These are phyloP conservation scores for Syndactyla subalaris DNA, from an alignment of 2,797 vertebrate genomes.

Conservation along the genomic window DNA sequence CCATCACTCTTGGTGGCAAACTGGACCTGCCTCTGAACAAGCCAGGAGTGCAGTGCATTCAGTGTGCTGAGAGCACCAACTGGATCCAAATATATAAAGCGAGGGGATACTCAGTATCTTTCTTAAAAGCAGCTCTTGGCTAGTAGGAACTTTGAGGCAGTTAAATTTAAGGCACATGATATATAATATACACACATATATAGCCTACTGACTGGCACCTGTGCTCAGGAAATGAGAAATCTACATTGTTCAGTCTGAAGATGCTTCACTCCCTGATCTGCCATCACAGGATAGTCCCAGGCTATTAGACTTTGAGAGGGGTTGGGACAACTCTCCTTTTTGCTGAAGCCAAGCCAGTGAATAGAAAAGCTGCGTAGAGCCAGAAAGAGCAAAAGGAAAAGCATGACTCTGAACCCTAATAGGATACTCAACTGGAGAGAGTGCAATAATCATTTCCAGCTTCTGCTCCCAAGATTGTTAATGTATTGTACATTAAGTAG, in stretches of 20 bases:
- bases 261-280: neutral
- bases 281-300: neutral
- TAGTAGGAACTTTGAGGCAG: neutral
- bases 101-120: neutral
- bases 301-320: neutral
- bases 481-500: neutral
- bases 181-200: neutral
- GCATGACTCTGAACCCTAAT: neutral
- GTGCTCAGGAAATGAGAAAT: neutral
- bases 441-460: constrained; percentile 12
- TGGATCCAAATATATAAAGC: neutral
- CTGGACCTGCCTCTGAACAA: neutral
- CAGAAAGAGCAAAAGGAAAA: neutral
- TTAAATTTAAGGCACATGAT: neutral
- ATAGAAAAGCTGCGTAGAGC: neutral
- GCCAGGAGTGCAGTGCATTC: neutral
- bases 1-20: neutral
- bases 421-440: neutral
- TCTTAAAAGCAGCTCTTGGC: neutral
- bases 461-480: neutral
- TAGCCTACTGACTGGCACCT: neutral
- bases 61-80: neutral
- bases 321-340: neutral
- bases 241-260: neutral
- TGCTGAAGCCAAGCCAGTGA: neutral